Conservation (phyloP, 1,140 invertebrate genomes). For the Cepaea nemoralis region DNA sequence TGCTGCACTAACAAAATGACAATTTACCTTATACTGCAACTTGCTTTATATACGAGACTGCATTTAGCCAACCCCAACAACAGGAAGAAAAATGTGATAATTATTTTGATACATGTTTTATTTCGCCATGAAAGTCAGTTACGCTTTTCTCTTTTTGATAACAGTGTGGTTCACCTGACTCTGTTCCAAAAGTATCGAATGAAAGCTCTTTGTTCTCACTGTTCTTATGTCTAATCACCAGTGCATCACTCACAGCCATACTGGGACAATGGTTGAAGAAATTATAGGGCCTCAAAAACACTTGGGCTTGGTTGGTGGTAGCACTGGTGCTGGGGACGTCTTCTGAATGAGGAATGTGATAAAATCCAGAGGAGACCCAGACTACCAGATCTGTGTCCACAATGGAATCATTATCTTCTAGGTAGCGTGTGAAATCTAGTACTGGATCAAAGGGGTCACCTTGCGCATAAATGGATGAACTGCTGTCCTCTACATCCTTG, state of each 20-base stretch:
- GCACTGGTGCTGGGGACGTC: constrained; percentile 66
- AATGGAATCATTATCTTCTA: constrained; percentile 66
- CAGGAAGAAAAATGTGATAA: too few species aligned
- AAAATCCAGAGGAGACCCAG: constrained; percentile 64
- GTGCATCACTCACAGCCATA: constrained; percentile 55
- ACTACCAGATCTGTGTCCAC: constrained; percentile 65
- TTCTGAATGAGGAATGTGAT: constrained; percentile 64
- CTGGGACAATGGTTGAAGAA: constrained; percentile 66
- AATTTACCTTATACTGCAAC: too few species aligned
- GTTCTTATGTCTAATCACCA: constrained; percentile 45
- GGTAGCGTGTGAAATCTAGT: constrained; percentile 64
- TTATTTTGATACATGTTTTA: not conserved
- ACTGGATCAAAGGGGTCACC: constrained; percentile 66
- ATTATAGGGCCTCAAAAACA: constrained; percentile 64
- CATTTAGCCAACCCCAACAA: too few species aligned
- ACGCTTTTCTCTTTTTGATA: constrained; percentile 34
- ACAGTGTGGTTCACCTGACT: constrained; percentile 24
- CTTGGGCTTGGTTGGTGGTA: constrained; percentile 47
- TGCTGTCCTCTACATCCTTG: constrained; percentile 64
- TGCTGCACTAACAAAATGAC: too few species aligned
- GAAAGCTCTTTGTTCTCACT: not conserved
- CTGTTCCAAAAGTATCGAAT: constrained; percentile 37
- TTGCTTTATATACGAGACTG: too few species aligned
- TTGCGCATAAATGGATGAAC: constrained; percentile 64
- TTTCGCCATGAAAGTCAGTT: constrained; percentile 16